Conservation (phyloP, 64 coral and sea anemone species). For the Catalaphyllia jardinei region DNA sequence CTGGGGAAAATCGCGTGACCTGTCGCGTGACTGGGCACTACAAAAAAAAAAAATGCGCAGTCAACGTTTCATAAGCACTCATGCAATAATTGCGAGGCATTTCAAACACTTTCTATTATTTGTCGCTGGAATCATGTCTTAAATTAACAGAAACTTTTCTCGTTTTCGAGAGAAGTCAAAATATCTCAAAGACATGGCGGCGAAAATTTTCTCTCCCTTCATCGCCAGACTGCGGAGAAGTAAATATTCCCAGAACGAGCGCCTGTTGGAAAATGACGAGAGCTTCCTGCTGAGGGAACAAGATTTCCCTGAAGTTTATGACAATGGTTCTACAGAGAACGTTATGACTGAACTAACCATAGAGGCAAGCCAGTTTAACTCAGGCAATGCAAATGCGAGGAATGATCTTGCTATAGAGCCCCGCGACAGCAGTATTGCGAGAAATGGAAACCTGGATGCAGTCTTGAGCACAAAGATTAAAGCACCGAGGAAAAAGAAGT, state of each 20-base stretch:
- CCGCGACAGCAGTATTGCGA: neutral
- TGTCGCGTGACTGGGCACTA: too few species aligned
- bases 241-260: neutral
- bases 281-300: neutral
- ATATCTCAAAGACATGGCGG: neutral
- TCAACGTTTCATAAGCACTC: too few species aligned
- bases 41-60: too few species aligned
- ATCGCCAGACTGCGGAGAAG: conserved; percentile 1
- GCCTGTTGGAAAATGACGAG: neutral
- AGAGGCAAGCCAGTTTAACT: neutral
- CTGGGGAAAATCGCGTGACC: too few species aligned
- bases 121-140: too few species aligned
- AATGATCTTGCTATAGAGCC: neutral
- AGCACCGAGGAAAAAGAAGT: neutral
- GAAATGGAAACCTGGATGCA: too few species aligned
- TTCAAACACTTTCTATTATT: too few species aligned
- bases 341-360: neutral
- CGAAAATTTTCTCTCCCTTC: neutral
- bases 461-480: neutral
- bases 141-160: too few species aligned
- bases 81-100: too few species aligned
- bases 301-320: neutral
- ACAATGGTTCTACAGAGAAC: neutral
- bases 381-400: neutral
- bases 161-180: too few species aligned